These are phyloP conservation scores for Drosophila pseudotalamancana DNA, from an alignment of 2,888 invertebrate genomes.

Conservation along the genomic window DNA sequence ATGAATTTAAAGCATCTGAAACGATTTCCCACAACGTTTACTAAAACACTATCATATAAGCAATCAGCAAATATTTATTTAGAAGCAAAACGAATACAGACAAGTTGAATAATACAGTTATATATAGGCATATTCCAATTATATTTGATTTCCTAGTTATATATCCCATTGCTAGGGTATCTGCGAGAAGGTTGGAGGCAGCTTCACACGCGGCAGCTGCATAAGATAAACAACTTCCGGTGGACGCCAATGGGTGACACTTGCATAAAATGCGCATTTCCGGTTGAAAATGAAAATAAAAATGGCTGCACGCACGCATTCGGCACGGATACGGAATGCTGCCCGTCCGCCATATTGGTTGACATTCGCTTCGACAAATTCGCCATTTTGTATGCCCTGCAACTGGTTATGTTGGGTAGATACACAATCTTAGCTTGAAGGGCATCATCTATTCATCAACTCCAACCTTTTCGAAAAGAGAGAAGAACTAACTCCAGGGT, in stretches of 20 bases:
- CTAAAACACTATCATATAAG: too few relatives aligned
- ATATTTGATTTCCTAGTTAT: neutral
- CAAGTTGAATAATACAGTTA: too few relatives aligned
- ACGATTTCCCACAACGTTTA: too few relatives aligned
- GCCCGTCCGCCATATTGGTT: conserved; percentile 38
- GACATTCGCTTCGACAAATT: conserved; percentile 15
- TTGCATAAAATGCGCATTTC: conserved; percentile 63
- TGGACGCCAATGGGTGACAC: conserved; percentile 50
- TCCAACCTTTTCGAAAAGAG: too few relatives aligned
- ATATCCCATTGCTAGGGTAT: conserved; percentile 2
- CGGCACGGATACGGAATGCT: conserved; percentile 28
- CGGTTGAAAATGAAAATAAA: conserved; percentile 45
- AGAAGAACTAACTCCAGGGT: too few relatives aligned
- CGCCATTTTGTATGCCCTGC: conserved; percentile 1
- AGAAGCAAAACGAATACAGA: too few relatives aligned
- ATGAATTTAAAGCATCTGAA: too few relatives aligned
- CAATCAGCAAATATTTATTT: too few relatives aligned
- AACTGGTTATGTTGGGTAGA: neutral
- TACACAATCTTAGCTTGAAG: too few relatives aligned
- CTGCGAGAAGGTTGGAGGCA: neutral
- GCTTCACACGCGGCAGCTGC: conserved; percentile 10
- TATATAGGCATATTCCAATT: neutral
- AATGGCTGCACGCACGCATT: conserved; percentile 46
- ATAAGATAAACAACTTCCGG: conserved; percentile 66
- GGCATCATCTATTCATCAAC: too few relatives aligned